Conservation (phyloP, 2,888 invertebrate genomes). For the Acronicta alni region DNA sequence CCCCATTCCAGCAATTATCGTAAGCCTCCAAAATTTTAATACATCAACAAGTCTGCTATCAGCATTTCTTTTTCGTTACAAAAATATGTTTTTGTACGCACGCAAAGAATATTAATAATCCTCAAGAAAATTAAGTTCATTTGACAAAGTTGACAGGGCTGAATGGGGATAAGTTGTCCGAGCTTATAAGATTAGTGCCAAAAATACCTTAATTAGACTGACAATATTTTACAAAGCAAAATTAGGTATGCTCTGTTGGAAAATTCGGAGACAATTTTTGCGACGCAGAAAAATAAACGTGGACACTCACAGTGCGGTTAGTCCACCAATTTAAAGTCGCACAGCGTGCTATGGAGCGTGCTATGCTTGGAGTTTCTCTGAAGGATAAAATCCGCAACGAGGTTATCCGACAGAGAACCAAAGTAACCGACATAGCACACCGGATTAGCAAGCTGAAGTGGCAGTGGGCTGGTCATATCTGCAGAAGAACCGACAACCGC, state of each 20-base stretch:
- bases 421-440: too few relatives aligned
- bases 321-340: too few relatives aligned
- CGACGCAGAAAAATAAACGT: background rate
- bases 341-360: too few relatives aligned
- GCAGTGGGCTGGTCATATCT: too few relatives aligned
- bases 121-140: slow-evolving; percentile 16
- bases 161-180: slow-evolving; percentile 28
- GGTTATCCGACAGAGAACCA: too few relatives aligned
- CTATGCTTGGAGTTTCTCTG: too few relatives aligned
- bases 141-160: slow-evolving; percentile 37
- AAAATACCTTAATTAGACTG: slow-evolving; percentile 43
- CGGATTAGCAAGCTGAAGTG: too few relatives aligned
- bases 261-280: slow-evolving; percentile 3
- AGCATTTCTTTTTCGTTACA: background rate
- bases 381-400: too few relatives aligned
- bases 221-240: slow-evolving; percentile 30
- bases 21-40: background rate
- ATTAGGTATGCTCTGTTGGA: slow-evolving; percentile 15
- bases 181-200: slow-evolving; percentile 47
- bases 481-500: too few relatives aligned
- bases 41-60: background rate
- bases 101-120: background rate
- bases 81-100: slow-evolving; percentile 8
- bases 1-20: too few relatives aligned
- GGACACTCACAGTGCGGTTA: too few relatives aligned